Evolutionary conservation across 2,113 vertebrate species (phyloP).

Genomic region (Nesospiza acunhae): DNA sequence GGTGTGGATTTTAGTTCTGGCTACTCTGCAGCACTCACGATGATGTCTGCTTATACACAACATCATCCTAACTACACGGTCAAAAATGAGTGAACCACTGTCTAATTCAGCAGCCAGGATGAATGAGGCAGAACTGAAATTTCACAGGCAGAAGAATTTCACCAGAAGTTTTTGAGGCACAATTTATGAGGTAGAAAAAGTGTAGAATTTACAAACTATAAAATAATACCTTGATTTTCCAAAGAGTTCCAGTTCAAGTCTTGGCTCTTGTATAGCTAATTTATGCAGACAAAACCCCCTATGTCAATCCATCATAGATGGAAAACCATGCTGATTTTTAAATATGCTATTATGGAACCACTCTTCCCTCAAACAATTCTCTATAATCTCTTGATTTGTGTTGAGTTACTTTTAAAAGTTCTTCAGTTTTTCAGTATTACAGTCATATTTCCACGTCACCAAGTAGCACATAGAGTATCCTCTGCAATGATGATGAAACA

Average conservation of each 20-base stretch:
- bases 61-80: not conserved
- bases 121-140: not conserved
- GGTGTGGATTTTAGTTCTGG: not conserved
- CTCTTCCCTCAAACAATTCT: not conserved
- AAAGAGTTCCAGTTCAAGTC: not conserved
- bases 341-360: not conserved
- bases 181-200: not conserved
- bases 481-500: not conserved
- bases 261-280: not conserved
- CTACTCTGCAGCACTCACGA: not conserved
- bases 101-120: not conserved
- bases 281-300: not conserved
- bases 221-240: not conserved
- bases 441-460: not conserved
- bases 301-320: not conserved
- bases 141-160: not conserved
- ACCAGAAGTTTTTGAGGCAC: not conserved
- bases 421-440: not conserved
- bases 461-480: fast-evolving
- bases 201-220: not conserved
- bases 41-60: not conserved
- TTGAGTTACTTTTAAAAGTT: not conserved
- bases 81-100: not conserved
- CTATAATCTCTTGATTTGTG: not conserved
- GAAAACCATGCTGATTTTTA: not conserved